phyloP scores from a whole-genome alignment of 2,113 vertebrate genomes.

The Melospiza melodia region DNA sequence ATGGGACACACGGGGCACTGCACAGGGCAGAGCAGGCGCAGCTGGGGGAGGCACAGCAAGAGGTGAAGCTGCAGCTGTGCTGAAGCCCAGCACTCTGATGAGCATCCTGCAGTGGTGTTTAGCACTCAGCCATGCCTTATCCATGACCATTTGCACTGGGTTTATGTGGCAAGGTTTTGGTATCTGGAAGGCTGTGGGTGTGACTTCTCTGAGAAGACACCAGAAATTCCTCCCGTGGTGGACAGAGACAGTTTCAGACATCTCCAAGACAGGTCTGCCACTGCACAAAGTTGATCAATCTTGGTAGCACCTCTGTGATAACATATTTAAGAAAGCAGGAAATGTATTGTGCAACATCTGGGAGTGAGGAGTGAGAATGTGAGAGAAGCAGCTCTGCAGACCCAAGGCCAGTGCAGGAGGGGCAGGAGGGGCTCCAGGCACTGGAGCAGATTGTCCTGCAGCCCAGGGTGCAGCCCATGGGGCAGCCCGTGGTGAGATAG shows the following conservation, averaged over 20 bases:
- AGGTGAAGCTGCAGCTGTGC: neutral
- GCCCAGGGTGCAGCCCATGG: rapidly evolving
- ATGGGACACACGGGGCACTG: neutral
- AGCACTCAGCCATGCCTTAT: neutral
- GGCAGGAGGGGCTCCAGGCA: rapidly evolving
- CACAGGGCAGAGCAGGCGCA: neutral
- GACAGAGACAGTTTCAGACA: neutral
- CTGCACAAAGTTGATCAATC: neutral
- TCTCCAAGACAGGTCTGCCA: neutral
- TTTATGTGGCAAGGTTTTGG: neutral
- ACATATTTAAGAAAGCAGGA: neutral
- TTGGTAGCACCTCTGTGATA: neutral
- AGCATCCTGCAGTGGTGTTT: neutral
- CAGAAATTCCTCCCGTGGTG: rapidly evolving
- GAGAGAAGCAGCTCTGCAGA: neutral
- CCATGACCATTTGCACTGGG: neutral
- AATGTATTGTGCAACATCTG: neutral
- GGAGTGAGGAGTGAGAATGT: neutral
- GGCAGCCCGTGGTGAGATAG: neutral
- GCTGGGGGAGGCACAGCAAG: neutral
- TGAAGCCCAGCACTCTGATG: neutral
- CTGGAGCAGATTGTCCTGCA: neutral
- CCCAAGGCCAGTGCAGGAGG: neutral
- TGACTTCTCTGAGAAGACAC: neutral
- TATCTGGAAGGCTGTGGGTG: neutral